phyloP scores from a whole-genome alignment of 2,888 invertebrate species.

The Morinoia aosen region DNA sequence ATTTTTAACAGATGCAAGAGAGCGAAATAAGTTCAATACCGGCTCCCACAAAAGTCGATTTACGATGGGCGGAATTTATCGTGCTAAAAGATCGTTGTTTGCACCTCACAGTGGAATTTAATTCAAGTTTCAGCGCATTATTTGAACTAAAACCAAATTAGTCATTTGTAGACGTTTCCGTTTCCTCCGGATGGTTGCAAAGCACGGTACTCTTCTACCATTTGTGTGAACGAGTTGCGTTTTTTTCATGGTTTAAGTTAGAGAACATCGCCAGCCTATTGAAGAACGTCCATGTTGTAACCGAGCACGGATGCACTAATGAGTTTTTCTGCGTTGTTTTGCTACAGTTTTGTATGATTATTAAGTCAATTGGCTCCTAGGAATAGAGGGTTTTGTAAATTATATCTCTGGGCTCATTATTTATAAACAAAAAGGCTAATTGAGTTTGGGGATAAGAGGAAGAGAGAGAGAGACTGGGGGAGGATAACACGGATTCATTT shows the following conservation, averaged over 20 bases:
- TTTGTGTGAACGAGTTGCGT: neutral
- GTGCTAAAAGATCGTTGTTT: neutral
- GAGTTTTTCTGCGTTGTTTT: constrained; percentile 41
- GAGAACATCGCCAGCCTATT: neutral
- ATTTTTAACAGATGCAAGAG: too few species aligned
- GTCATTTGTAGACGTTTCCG: constrained; percentile 27
- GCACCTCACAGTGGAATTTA: neutral
- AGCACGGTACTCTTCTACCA: neutral
- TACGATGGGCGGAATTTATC: neutral
- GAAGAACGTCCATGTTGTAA: neutral
- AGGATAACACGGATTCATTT: neutral
- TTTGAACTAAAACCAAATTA: neutral
- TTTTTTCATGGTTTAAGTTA: neutral
- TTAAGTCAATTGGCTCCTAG: constrained; percentile 48
- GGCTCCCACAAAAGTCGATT: too few species aligned
- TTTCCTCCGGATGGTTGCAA: neutral
- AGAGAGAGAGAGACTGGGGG: neutral
- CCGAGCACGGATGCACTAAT: constrained; percentile 36
- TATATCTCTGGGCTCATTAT: constrained; percentile 35
- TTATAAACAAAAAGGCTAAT: constrained; percentile 42
- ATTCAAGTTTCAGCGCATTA: neutral
- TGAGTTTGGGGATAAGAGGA: constrained; percentile 29
- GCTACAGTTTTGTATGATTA: neutral
- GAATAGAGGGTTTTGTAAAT: constrained; percentile 43
- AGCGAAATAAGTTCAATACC: too few species aligned